These are phyloP conservation scores for Catagonus wagneri DNA, from an alignment of 2,113 vertebrate genomes.

Conservation along the genomic window DNA sequence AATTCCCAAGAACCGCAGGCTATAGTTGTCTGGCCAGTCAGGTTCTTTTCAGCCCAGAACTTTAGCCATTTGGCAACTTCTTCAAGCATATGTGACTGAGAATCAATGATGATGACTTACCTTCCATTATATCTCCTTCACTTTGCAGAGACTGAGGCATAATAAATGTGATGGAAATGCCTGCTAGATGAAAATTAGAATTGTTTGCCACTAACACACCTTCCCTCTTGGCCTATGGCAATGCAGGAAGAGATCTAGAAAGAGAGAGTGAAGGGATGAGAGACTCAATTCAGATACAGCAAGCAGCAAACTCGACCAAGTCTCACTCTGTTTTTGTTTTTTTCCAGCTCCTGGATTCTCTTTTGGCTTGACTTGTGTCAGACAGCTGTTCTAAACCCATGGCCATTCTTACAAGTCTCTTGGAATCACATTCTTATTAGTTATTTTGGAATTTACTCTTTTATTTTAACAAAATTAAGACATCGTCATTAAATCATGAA, in stretches of 20 bases:
- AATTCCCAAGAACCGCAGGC: constrained; percentile 57
- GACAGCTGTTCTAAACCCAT: neutral
- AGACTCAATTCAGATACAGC: neutral
- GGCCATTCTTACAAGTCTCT: neutral
- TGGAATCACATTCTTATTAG: constrained; percentile 10
- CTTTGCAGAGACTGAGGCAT: constrained; percentile 73
- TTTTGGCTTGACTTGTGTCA: neutral
- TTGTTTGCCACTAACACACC: constrained; percentile 41
- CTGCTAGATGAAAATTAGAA: constrained; percentile 73
- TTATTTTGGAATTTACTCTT: neutral
- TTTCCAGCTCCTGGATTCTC: neutral
- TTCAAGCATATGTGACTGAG: constrained; percentile 80
- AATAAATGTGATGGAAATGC: constrained; percentile 68
- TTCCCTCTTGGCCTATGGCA: neutral
- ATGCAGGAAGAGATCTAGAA: neutral
- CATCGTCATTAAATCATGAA: constrained; percentile 12
- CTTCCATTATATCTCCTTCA: constrained; percentile 75
- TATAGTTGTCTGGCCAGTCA: constrained; percentile 28
- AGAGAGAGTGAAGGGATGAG: neutral
- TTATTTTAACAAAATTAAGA: constrained; percentile 52
- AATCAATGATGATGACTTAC: constrained; percentile 75
- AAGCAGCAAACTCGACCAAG: neutral
- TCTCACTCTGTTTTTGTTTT: neutral
- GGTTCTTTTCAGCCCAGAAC: constrained; percentile 13
- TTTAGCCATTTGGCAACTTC: constrained; percentile 71